Evolutionary conservation across 2,888 invertebrate species (phyloP).

Genomic region (Antheraea assamensis): DNA sequence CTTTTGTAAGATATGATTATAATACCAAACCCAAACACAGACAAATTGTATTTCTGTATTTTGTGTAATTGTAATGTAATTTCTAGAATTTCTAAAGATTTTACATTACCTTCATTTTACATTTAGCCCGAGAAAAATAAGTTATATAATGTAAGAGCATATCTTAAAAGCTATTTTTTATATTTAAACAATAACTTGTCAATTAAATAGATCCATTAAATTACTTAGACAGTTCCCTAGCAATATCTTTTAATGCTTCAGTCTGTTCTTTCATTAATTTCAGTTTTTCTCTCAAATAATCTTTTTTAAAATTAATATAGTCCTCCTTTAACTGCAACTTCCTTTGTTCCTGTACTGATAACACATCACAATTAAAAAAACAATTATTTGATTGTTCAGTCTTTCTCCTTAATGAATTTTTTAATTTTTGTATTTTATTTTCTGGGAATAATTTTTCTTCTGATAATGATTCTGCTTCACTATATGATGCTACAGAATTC

Average conservation of each 20-base stretch:
- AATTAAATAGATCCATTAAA: background rate
- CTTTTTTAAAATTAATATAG: slow-evolving; percentile 70
- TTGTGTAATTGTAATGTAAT: too few species aligned
- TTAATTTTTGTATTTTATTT: slow-evolving; percentile 38
- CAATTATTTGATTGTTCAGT: slow-evolving; percentile 54
- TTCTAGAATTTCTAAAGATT: too few species aligned
- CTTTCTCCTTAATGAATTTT: slow-evolving; percentile 37
- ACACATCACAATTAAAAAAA: slow-evolving; percentile 63
- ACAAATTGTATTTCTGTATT: too few species aligned
- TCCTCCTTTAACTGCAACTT: slow-evolving; percentile 70
- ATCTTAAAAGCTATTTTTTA: background rate
- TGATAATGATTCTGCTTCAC: slow-evolving; percentile 56
- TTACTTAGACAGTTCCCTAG: slow-evolving; percentile 59
- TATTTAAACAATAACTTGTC: background rate
- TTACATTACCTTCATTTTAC: background rate
- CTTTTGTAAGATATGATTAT: too few species aligned
- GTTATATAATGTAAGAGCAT: background rate
- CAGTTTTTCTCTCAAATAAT: slow-evolving; percentile 69
- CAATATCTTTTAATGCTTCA: slow-evolving; percentile 71
- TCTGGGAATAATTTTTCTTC: slow-evolving; percentile 58
- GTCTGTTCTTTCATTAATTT: slow-evolving; percentile 67
- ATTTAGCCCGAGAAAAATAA: background rate
- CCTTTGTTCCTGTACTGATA: slow-evolving; percentile 62
- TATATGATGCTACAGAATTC: slow-evolving; percentile 47
- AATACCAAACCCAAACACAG: too few species aligned